Evolutionary conservation across 2,888 invertebrate genomes (phyloP), one percentile per base, ranked within the genome.

Genomic region (Cheilosia grossa): DNA sequence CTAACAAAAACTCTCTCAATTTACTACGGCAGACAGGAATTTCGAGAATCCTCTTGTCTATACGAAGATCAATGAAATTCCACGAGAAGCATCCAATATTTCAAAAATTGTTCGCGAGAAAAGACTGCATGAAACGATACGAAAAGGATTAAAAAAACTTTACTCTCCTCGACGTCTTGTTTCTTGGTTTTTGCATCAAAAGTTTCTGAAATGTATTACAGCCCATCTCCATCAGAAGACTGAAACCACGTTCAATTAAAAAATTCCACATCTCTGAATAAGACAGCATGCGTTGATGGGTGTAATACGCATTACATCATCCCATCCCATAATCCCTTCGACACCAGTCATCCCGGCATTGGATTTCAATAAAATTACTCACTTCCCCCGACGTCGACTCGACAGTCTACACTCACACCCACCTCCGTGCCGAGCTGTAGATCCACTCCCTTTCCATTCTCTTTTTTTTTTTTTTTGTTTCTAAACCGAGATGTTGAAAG

Each of bases 281-380:
- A 59, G 51, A 63, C 78, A 70, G 33, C 61, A 72, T 79, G 72
- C 72, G 72, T 64, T 79, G 72, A 59, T 70, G 66, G 67, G 51
- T 67, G 61, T 80, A 61, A 73, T 67, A 67, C 67, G 73, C 58
- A 67, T 73, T 74, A 69, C 80, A 67, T 67, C 66, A 30, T 47
- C 67, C 61, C 54, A 73, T 66, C 49, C 49, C 37, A 66, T 64
- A 74, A 83, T 83, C 74, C 79, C 69, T 64, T 79, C 79, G 63
- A 72, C 73, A 73, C 61, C 73, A 79, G 69, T 82, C 77, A 72
- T 69, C 77, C 73, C 56, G 37, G 77, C 64, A 82, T 72, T 54
- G 79, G 74, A 74, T 83, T 83, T 74, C 79, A 73, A 79, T 83
- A 74, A 74, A 83, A 80, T 79, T 73, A 64, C 79, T 69, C 40